Base-by-base conservation (phyloP, 2,113 vertebrate species). In the Myxocyprinus asiaticus region DNA sequence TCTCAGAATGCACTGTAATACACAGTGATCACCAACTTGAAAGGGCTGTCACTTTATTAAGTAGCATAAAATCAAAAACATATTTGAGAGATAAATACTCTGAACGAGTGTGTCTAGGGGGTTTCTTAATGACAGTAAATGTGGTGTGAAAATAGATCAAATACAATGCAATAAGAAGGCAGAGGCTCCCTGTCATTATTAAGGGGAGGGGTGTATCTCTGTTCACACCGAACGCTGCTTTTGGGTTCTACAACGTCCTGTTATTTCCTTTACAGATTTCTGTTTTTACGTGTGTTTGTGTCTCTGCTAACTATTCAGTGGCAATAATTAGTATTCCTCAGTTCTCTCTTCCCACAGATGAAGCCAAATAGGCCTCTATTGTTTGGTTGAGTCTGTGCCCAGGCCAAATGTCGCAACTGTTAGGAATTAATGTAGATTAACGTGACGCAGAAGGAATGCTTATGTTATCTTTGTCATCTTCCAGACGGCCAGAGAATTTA, bases 21-120 rank as follows among this genome's bases (percentile, higher is more conserved):
- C 90, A 85, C 81, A 87, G 85, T 93, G 92, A 95, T 94, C 93
- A 93, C 91, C 91, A 88, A 94, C 91, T 94, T 95, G 89, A 95
- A 33, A 33, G 22, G 22, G 22, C 22, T 33, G 22, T 33, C 22
- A 33, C 22, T 33, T 33, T 33, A 33, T 33, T 33, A 33, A 94
- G 89, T 90, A 92, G 91, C 90, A 90, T 92, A 92, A 89, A 92
- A 90, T 92, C 86, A 87, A 92, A 94, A 84, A 92, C 67, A n/a
- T 92, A 91, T 93, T 91, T 93, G 85, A 90, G 91, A 93, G 22
- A 33, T 33, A 33, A 33, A 33, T 33, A 33, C 22, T 33, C 22
- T 33, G 22, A 33, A 33, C 22, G 22, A 92, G 93, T 91, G 90
- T 88, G 90, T 93, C 94, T 94, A 89, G 91, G 90, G 93, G 91